These are phyloP conservation scores for Aleiodes leptofemur DNA, from an alignment of 2,888 invertebrate genomes.

Conservation along the genomic window DNA sequence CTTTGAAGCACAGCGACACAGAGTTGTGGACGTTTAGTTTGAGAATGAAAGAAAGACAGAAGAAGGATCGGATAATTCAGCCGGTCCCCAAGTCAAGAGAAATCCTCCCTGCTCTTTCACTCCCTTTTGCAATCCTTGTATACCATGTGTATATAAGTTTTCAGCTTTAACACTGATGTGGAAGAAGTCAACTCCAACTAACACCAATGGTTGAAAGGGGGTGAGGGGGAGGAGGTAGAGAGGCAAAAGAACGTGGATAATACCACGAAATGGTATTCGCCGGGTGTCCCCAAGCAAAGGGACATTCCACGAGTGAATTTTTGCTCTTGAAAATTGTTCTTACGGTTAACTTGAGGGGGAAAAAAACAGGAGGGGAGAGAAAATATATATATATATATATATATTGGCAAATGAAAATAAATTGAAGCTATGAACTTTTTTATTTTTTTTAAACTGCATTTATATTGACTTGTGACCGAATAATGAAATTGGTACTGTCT, in stretches of 20 bases:
- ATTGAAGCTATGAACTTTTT: constrained; percentile 11
- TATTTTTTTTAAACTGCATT: not conserved
- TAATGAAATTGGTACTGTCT: constrained; percentile 27
- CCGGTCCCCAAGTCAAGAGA: constrained; percentile 42
- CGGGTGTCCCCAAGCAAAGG: constrained; percentile 45
- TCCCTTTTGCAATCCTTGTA: constrained; percentile 53
- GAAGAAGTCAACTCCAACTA: constrained; percentile 23
- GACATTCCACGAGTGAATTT: constrained; percentile 30
- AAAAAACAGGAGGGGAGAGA: constrained; percentile 1
- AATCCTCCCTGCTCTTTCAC: constrained; percentile 5
- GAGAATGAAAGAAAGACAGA: constrained; percentile 44
- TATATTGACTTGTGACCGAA: constrained; percentile 26
- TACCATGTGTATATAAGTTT: constrained; percentile 37
- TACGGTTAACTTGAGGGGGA: not conserved
- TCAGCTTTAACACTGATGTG: constrained; percentile 27
- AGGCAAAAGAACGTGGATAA: constrained; percentile 46
- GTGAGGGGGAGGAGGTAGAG: not conserved
- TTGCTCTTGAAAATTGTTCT: constrained; percentile 29
- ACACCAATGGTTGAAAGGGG: not conserved
- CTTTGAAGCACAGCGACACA: constrained; percentile 48
- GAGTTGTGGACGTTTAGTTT: constrained; percentile 40
- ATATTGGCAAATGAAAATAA: constrained; percentile 18
- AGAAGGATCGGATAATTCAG: constrained; percentile 53
- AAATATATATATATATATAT: too few relatives aligned
- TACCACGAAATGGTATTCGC: constrained; percentile 59